phyloP scores from a whole-genome alignment of 2,113 vertebrate genomes.

The Notechis scutatus region DNA sequence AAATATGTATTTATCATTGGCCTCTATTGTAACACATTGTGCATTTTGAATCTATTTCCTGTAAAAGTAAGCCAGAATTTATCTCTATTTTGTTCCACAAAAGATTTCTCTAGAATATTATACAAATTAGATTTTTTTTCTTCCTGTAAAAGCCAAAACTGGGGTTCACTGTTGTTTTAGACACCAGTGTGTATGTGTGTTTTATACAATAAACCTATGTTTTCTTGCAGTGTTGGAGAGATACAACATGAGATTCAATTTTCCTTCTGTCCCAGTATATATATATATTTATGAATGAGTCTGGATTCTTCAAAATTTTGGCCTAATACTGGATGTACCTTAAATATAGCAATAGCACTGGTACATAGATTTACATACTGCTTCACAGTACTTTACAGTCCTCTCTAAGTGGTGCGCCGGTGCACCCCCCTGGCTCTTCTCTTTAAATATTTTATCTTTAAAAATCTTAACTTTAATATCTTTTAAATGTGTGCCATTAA shows the following conservation, averaged over 20 bases:
- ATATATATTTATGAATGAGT: not conserved
- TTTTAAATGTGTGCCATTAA: not conserved
- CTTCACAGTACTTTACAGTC: too few relatives aligned
- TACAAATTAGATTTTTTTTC: not conserved
- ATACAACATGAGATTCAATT: not conserved
- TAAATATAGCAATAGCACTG: too few relatives aligned
- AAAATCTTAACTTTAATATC: too few relatives aligned
- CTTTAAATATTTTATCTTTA: too few relatives aligned
- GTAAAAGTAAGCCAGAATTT: not conserved
- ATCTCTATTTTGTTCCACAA: not conserved
- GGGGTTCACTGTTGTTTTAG: not conserved
- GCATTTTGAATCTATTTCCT: not conserved
- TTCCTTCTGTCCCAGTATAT: too few relatives aligned
- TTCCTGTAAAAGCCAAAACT: not conserved
- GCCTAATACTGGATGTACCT: not conserved
- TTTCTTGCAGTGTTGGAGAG: not conserved
- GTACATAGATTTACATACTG: too few relatives aligned
- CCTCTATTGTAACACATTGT: not conserved
- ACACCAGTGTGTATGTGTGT: not conserved
- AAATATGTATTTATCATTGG: not conserved
- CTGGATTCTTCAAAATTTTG: not conserved
- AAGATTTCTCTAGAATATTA: not conserved
- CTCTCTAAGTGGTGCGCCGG: too few relatives aligned
- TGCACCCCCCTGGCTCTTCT: too few relatives aligned
- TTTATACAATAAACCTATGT: not conserved